Percentiles rank a stretch among this genome's conserved stretches.
phyloP scores from a whole-genome alignment of 2,888 invertebrate genomes.

The Conomelus anceps region DNA sequence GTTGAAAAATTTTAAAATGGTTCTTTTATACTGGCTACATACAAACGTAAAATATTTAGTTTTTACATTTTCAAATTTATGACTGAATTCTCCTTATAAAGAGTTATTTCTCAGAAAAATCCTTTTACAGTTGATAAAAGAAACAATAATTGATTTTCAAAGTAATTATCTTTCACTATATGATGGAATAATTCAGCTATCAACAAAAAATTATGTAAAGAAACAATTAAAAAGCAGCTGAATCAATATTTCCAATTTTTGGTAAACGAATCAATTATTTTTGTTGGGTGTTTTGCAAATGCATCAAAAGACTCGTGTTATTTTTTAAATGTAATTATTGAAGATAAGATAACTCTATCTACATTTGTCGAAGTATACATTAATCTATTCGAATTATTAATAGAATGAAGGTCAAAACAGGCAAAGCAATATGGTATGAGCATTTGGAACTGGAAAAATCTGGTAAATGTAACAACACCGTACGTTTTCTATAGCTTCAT shows the following conservation, averaged over 20 bases:
- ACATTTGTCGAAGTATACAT: neutral
- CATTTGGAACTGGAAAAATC: neutral
- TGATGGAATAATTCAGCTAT: neutral
- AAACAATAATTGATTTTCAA: too few species aligned
- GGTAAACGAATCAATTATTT: neutral
- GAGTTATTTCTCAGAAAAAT: too few species aligned
- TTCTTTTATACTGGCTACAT: too few species aligned
- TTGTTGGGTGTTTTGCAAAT: neutral
- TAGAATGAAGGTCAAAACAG: neutral
- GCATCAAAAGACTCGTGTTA: neutral
- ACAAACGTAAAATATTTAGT: too few species aligned
- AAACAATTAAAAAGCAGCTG: neutral
- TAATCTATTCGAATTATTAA: neutral
- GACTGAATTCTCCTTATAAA: too few species aligned
- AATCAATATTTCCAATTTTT: neutral
- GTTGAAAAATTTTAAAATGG: too few species aligned
- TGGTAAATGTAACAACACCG: neutral
- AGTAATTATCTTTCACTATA: too few species aligned
- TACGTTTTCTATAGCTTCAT: neutral
- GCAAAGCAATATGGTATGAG: neutral
- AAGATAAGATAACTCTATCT: neutral
- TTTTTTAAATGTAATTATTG: neutral
- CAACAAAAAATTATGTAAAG: neutral
- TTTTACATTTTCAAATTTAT: too few species aligned
- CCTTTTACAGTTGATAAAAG: too few species aligned